These are phyloP conservation scores for Melanitta fusca DNA, from an alignment of 2,797 vertebrate genomes.

Conservation along the genomic window DNA sequence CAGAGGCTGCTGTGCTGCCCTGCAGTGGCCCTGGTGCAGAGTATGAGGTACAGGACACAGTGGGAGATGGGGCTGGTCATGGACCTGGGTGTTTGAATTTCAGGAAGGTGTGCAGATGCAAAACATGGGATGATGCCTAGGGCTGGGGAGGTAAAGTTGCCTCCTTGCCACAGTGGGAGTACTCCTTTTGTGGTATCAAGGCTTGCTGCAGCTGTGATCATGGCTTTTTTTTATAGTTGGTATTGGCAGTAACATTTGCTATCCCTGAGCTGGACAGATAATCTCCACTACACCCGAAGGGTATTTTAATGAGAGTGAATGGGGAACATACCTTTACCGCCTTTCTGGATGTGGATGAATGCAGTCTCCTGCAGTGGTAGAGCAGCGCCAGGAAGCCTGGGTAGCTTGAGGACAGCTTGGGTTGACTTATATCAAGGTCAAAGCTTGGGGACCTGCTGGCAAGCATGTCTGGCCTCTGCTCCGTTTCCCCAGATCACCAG, in stretches of 20 bases:
- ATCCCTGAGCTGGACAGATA: background rate
- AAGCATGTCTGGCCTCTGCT: background rate
- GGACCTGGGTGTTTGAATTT: background rate
- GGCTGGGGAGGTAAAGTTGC: background rate
- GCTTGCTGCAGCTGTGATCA: background rate
- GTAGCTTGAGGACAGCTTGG: background rate
- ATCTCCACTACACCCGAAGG: background rate
- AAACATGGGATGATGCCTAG: background rate
- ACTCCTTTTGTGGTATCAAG: background rate
- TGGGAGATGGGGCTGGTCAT: background rate
- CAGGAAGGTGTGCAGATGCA: background rate
- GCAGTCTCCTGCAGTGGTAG: background rate
- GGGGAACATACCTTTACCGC: background rate
- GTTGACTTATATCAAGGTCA: background rate
- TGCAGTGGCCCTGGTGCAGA: background rate
- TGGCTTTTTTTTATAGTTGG: background rate
- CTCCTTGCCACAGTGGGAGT: no score
- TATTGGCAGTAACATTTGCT: background rate
- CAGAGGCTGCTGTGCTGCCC: background rate
- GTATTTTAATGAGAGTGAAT: background rate
- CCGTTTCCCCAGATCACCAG: rapidly evolving
- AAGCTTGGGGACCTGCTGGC: background rate
- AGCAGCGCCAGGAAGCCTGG: background rate
- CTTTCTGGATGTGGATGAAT: background rate
- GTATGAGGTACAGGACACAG: background rate